A percentile compares a stretch with the other conserved stretches of the same genome.
These are phyloP conservation scores for Sminthurides aquaticus DNA, from an alignment of 2,888 invertebrate genomes.

Conservation along the genomic window DNA sequence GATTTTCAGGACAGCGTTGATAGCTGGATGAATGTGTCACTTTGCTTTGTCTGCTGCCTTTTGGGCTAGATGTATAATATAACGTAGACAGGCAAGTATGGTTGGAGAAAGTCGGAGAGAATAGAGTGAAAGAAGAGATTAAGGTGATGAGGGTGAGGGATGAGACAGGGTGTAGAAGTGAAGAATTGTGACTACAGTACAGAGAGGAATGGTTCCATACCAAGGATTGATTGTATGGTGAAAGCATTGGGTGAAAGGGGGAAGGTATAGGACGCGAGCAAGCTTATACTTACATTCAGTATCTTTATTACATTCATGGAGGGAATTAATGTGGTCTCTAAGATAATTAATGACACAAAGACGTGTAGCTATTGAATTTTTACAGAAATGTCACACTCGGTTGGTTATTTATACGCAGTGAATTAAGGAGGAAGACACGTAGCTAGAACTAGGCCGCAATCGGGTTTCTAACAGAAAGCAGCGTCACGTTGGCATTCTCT, in stretches of 20 bases:
- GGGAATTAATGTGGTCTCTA: neutral
- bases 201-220: no score
- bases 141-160: neutral
- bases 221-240: no score
- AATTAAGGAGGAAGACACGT: neutral
- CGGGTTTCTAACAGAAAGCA: no score
- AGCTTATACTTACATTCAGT: neutral
- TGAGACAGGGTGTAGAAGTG: neutral
- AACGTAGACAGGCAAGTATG: no score
- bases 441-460: no score
- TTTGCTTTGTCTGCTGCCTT: neutral
- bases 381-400: neutral
- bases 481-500: no score
- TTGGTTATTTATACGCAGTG: neutral
- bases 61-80: no score
- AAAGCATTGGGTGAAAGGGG: neutral
- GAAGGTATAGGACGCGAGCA: neutral
- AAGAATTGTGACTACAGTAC: neutral
- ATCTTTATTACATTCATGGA: neutral
- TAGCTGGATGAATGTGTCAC: neutral
- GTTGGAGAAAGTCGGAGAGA: neutral
- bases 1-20: neutral
- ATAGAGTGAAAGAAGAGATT: neutral
- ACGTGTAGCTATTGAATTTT: neutral
- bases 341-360: constrained; percentile 1